A percentile compares a stretch with the other conserved stretches of the same genome.
Conservation (phyloP, 2,888 invertebrate genomes). For the Thysanoteuthis rhombus region DNA sequence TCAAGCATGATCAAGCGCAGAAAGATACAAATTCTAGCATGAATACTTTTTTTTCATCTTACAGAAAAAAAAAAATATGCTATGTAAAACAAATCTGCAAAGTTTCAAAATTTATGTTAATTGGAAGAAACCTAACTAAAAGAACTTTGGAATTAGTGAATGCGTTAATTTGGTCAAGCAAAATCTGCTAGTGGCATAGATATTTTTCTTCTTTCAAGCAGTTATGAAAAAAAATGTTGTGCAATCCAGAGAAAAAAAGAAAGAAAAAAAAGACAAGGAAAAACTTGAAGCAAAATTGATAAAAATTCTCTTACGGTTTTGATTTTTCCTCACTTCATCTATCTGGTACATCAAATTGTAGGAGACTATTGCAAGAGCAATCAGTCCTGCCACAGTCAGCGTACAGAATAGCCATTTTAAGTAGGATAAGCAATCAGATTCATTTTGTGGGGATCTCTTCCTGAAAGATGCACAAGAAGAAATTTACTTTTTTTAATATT, state of each 20-base stretch:
- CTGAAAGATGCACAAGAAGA: not conserved
- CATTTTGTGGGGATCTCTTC: not conserved
- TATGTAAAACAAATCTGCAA: not conserved
- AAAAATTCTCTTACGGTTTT: not conserved
- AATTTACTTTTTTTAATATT: too few relatives aligned
- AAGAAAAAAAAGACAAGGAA: not conserved
- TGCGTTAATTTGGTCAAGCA: not conserved
- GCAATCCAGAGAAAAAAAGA: too few relatives aligned
- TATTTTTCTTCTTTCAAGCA: too few relatives aligned
- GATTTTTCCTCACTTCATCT: not conserved
- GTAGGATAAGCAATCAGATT: not conserved
- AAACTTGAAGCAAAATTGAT: not conserved
- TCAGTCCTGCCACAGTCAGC: constrained; percentile 1
- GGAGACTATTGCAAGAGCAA: constrained; percentile 14
- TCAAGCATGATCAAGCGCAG: too few relatives aligned
- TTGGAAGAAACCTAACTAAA: not conserved
- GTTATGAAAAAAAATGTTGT: too few relatives aligned
- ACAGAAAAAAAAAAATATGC: not conserved
- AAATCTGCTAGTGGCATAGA: not conserved
- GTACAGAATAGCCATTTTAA: constrained; percentile 14
- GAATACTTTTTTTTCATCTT: not conserved
- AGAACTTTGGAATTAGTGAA: not conserved
- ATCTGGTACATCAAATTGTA: constrained; percentile 1
- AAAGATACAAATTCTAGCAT: not conserved
- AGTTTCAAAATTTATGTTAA: not conserved